These are phyloP conservation scores for Aplysia californica DNA, from an alignment of 1,140 invertebrate genomes.

Conservation along the genomic window DNA sequence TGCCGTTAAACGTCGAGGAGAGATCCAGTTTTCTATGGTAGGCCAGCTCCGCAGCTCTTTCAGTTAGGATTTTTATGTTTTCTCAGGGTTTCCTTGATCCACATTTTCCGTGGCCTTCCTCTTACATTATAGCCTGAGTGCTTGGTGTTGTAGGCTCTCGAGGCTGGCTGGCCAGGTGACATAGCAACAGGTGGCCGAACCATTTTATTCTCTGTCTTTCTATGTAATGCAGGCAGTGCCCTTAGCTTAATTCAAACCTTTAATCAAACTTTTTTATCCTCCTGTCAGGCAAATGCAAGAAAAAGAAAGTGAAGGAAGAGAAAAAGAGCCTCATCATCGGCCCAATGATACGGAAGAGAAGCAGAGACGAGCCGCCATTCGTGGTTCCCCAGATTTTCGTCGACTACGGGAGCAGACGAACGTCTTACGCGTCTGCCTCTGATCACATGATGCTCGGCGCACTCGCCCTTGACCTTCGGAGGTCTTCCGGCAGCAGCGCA, in stretches of 20 bases:
- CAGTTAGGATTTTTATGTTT: too few species aligned
- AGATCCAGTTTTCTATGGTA: too few species aligned
- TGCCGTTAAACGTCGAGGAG: too few species aligned
- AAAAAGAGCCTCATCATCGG: conserved; percentile 49
- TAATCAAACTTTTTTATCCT: not conserved
- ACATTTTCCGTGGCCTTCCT: too few species aligned
- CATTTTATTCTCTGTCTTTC: not conserved
- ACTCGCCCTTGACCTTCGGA: conserved; percentile 39
- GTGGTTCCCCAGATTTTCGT: conserved; percentile 59
- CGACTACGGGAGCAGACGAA: conserved; percentile 54
- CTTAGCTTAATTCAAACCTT: not conserved
- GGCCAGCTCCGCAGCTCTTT: too few species aligned
- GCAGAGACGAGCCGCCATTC: conserved; percentile 52
- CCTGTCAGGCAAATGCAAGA: conserved; percentile 42
- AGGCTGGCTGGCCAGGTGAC: not conserved
- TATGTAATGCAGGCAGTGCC: not conserved
- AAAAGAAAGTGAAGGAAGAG: conserved; percentile 46
- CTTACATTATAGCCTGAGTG: not conserved
- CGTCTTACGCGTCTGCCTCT: conserved; percentile 48
- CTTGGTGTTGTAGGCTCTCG: not conserved
- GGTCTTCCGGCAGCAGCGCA: conserved; percentile 48
- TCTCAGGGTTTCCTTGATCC: too few species aligned
- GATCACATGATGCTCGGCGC: conserved; percentile 48
- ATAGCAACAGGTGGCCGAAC: not conserved
- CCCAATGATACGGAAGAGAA: conserved; percentile 46